These are phyloP conservation scores for Aplodontia rufa DNA, from an alignment of 2,113 vertebrate genomes.

Conservation along the genomic window DNA sequence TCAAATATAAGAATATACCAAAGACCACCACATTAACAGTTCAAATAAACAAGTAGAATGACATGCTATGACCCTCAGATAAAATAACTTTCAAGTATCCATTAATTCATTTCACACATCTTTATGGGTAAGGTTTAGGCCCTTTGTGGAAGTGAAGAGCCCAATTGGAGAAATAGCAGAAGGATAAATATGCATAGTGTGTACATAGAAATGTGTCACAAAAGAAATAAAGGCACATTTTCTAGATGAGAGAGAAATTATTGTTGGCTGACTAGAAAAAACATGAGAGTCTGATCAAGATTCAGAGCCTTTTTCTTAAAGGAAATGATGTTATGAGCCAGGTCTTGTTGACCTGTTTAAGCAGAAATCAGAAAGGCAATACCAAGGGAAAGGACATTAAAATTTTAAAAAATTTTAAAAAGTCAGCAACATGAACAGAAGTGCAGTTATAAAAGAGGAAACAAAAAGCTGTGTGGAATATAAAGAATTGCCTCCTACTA, in stretches of 20 bases:
- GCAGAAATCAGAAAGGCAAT: slow-evolving; percentile 29
- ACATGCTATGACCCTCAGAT: background rate
- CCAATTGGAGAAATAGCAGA: background rate
- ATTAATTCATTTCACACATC: slow-evolving; percentile 11
- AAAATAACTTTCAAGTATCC: background rate
- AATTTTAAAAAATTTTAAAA: too few species aligned
- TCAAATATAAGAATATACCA: background rate
- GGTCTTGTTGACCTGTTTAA: background rate
- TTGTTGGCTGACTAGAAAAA: background rate
- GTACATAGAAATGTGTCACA: background rate
- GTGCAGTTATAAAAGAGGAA: background rate
- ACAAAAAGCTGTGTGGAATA: background rate
- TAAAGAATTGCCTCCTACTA: background rate
- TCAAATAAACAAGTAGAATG: slow-evolving; percentile 35
- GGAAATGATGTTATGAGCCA: background rate
- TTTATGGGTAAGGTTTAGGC: background rate
- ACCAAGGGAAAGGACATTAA: background rate
- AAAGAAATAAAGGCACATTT: slow-evolving; percentile 16
- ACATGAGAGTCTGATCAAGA: background rate
- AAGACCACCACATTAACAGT: background rate
- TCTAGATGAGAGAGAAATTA: slow-evolving; percentile 16
- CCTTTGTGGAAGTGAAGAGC: slow-evolving; percentile 1
- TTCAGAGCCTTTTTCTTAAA: background rate
- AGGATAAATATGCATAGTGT: background rate
- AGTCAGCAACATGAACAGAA: background rate